phyloP scores from a whole-genome alignment of 2,888 invertebrate genomes.

The Stenurella melanura region DNA sequence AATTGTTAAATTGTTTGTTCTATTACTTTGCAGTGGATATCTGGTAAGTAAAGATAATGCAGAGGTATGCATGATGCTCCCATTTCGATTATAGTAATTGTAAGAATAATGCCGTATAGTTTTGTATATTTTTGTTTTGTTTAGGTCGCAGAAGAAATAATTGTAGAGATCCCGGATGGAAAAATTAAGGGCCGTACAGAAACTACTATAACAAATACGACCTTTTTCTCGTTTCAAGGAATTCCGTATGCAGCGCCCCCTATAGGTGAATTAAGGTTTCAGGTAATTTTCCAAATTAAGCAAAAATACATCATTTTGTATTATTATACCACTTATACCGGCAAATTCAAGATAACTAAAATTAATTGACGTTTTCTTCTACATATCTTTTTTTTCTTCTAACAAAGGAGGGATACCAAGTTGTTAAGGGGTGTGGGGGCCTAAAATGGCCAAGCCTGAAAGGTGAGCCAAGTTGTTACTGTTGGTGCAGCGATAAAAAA shows the following conservation, averaged over 20 bases:
- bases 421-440: too few relatives aligned
- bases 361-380: too few relatives aligned
- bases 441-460: too few relatives aligned
- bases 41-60: not conserved
- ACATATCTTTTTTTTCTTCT: too few relatives aligned
- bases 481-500: too few relatives aligned
- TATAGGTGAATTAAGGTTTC: slow-evolving; percentile 46
- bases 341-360: too few relatives aligned
- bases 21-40: not conserved
- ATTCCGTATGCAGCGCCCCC: slow-evolving; percentile 53
- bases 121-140: not conserved
- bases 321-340: too few relatives aligned
- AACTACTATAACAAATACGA: slow-evolving; percentile 30
- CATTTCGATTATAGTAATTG: too few relatives aligned
- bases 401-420: too few relatives aligned
- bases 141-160: slow-evolving; percentile 31
- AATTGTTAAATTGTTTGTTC: not conserved
- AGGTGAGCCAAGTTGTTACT: too few relatives aligned
- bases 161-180: slow-evolving; percentile 46
- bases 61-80: too few relatives aligned
- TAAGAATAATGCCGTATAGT: not conserved
- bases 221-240: slow-evolving; percentile 51
- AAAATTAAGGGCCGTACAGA: slow-evolving; percentile 43
- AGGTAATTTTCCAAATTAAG: slow-evolving; percentile 39
- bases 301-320: too few relatives aligned